Percentiles rank a stretch among this genome's conserved stretches.
Conservation (phyloP, 2,888 invertebrate species). For the Rhagonycha lutea region DNA sequence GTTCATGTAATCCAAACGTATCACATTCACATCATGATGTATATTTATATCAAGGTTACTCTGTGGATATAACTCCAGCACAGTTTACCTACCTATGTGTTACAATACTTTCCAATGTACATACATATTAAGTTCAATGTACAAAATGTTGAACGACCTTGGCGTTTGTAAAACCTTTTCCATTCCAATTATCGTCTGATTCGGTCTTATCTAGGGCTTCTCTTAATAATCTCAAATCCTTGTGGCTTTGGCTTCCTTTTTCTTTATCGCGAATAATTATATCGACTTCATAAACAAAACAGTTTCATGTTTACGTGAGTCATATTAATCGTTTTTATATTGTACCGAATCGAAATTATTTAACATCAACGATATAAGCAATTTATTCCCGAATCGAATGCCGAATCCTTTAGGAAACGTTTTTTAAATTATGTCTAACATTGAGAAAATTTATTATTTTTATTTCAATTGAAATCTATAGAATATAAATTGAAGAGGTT, state of each 20-base stretch:
- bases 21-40: slow-evolving; percentile 12
- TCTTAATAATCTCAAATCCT: neutral
- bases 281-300: neutral
- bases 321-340: neutral
- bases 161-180: slow-evolving; percentile 8
- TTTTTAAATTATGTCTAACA: neutral
- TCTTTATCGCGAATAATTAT: neutral
- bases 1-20: slow-evolving; percentile 11
- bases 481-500: neutral
- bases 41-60: slow-evolving; percentile 27
- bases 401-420: neutral
- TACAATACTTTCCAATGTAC: slow-evolving; percentile 25
- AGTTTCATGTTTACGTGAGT: neutral
- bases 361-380: neutral
- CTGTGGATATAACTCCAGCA: slow-evolving; percentile 14
- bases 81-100: slow-evolving; percentile 1
- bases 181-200: slow-evolving; percentile 12
- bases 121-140: slow-evolving; percentile 23
- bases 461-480: neutral
- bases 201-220: neutral
- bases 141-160: slow-evolving; percentile 22
- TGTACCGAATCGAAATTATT: neutral
- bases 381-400: neutral
- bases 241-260: neutral
- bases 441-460: neutral